phyloP scores from a whole-genome alignment of 2,797 vertebrate genomes.

The Taenioides sp. region DNA sequence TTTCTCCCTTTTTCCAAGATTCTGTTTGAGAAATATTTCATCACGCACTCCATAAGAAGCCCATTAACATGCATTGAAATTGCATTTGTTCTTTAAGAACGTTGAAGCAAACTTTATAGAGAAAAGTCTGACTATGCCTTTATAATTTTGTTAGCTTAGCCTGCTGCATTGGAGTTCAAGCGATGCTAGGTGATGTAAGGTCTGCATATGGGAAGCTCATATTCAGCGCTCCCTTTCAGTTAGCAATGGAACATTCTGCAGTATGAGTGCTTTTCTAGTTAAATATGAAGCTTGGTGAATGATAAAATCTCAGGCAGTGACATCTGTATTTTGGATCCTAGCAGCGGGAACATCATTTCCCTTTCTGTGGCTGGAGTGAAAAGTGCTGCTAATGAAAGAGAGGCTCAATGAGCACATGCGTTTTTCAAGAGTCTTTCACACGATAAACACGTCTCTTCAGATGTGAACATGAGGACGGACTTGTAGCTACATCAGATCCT shows the following conservation, averaged over 20 bases:
- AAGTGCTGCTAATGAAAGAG: conserved; percentile 36
- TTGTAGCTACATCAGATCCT: conserved; percentile 14
- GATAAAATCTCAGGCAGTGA: conserved; percentile 34
- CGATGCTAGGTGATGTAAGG: conserved; percentile 22
- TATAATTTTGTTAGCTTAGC: conserved; percentile 15
- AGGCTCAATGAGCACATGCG: conserved; percentile 30
- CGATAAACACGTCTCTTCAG: conserved; percentile 34
- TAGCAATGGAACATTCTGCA: conserved; percentile 32
- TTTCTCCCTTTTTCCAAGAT: conserved; percentile 28
- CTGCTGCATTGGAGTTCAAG: conserved; percentile 25
- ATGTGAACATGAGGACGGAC: conserved; percentile 21
- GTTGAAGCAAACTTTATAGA: conserved; percentile 9
- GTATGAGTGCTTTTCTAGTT: conserved; percentile 47
- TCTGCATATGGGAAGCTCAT: conserved; percentile 32
- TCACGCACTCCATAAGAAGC: conserved; percentile 16
- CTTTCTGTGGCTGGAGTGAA: conserved; percentile 29
- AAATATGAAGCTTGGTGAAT: conserved; percentile 41
- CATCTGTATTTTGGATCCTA: conserved; percentile 46
- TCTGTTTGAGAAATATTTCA: conserved; percentile 13
- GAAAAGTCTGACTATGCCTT: conserved; percentile 21
- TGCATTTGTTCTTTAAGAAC: conserved; percentile 4
- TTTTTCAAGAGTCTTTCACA: conserved; percentile 31
- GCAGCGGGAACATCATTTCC: conserved; percentile 32
- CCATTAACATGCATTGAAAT: conserved; percentile 5
- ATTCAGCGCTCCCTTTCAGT: conserved; percentile 19